These are phyloP conservation scores for Ichneumoninae sp. DNA, from an alignment of 2,888 invertebrate genomes.

Conservation along the genomic window DNA sequence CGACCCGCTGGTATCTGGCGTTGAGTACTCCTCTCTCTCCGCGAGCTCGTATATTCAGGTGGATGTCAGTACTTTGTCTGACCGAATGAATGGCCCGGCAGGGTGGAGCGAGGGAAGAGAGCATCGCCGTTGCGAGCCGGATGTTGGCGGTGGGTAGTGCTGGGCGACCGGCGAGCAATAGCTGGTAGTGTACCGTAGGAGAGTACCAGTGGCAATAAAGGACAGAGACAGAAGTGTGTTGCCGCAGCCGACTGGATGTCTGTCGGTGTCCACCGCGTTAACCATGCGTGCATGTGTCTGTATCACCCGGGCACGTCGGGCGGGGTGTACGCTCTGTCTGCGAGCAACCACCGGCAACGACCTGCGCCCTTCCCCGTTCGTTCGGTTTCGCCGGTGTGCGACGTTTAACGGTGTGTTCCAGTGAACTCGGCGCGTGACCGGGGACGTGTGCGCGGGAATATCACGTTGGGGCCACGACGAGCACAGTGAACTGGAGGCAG, in stretches of 20 bases:
- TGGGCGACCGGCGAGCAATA: constrained; percentile 48
- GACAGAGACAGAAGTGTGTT: constrained; percentile 68
- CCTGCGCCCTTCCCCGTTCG: background rate
- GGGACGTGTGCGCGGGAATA: constrained; percentile 14
- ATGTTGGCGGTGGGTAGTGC: constrained; percentile 69
- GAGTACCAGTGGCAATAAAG: constrained; percentile 75
- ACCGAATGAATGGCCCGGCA: constrained; percentile 77
- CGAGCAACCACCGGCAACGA: constrained; percentile 32
- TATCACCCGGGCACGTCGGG: constrained; percentile 43
- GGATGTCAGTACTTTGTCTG: constrained; percentile 81
- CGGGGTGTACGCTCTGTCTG: constrained; percentile 37
- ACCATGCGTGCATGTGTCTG: constrained; percentile 57
- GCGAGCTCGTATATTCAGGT: constrained; percentile 78
- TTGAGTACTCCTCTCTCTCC: constrained; percentile 45
- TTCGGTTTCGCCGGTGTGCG: constrained; percentile 39
- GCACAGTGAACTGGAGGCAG: background rate
- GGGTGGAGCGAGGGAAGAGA: constrained; percentile 34
- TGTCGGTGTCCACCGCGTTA: constrained; percentile 43
- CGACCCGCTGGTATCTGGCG: constrained; percentile 47
- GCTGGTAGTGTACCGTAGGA: constrained; percentile 23
- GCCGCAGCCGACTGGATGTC: constrained; percentile 46
- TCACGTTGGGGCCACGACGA: background rate
- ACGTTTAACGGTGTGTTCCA: constrained; percentile 38
- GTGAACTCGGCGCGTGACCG: constrained; percentile 27
- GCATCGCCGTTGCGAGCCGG: constrained; percentile 69